Evolutionary conservation across 2,888 invertebrate genomes (phyloP).

Genomic region (Ophioninae sp.): DNA sequence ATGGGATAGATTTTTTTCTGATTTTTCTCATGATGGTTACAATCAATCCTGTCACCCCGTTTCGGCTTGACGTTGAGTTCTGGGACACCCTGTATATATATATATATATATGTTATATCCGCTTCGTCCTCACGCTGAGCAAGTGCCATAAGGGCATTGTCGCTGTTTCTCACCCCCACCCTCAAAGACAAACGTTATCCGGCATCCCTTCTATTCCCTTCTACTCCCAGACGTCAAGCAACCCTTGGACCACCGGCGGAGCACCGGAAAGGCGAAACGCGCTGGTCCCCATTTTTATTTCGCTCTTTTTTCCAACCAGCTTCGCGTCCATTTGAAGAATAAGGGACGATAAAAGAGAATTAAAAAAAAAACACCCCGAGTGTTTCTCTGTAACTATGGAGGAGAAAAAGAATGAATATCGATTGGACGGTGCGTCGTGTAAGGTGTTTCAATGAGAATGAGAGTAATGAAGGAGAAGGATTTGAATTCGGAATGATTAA

Average conservation of each 20-base stretch:
- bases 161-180: slow-evolving; percentile 47
- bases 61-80: too few relatives aligned
- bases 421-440: too few relatives aligned
- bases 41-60: too few relatives aligned
- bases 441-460: not conserved
- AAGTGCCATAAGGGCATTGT: slow-evolving; percentile 61
- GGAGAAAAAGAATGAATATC: not conserved
- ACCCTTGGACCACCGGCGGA: slow-evolving; percentile 49
- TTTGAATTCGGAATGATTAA: not conserved
- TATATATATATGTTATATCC: slow-evolving; percentile 22
- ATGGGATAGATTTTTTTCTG: too few relatives aligned
- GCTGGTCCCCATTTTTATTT: slow-evolving; percentile 15
- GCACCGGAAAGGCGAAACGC: slow-evolving; percentile 28
- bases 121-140: slow-evolving; percentile 42
- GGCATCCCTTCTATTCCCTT: slow-evolving; percentile 56
- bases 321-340: slow-evolving; percentile 23
- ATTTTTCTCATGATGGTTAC: too few relatives aligned
- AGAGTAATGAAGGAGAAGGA: not conserved
- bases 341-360: slow-evolving; percentile 17
- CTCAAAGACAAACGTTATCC: slow-evolving; percentile 59
- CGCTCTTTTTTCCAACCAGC: not conserved
- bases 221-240: slow-evolving; percentile 37
- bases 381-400: not conserved
- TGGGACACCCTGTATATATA: not conserved
- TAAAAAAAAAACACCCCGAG: not conserved